These are phyloP conservation scores for Volucella inanis DNA, from an alignment of 2,888 invertebrate genomes.

Conservation along the genomic window DNA sequence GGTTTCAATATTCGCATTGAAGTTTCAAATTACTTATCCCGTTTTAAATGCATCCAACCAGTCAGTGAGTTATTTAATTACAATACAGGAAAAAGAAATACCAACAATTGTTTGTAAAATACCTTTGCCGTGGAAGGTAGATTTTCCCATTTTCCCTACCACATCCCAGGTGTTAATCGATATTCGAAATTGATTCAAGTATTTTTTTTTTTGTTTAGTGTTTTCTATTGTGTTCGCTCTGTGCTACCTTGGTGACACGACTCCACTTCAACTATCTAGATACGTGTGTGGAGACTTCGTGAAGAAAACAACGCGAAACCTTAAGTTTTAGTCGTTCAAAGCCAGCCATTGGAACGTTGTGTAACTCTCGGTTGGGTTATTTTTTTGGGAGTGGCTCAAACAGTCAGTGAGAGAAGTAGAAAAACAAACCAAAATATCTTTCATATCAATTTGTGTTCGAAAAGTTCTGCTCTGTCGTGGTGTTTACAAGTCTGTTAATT, in stretches of 20 bases:
- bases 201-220: conserved; percentile 8
- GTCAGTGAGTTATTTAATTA: conserved; percentile 38
- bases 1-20: conserved; percentile 41
- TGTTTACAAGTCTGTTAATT: conserved; percentile 39
- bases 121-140: conserved; percentile 34
- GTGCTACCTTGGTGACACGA: conserved; percentile 68
- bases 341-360: conserved; percentile 61
- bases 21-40: conserved; percentile 40
- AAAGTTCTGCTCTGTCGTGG: conserved; percentile 31
- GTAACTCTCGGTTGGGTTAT: conserved; percentile 32
- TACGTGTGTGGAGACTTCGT: conserved; percentile 45
- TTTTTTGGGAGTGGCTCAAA: conserved; percentile 71
- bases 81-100: too few species aligned
- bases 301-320: conserved; percentile 49
- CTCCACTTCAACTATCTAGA: conserved; percentile 11
- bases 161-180: conserved; percentile 69
- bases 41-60: conserved; percentile 39
- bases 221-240: conserved; percentile 36
- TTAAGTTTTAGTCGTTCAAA: conserved; percentile 56
- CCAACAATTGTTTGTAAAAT: conserved; percentile 44
- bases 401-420: too few species aligned
- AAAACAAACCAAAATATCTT: not conserved
- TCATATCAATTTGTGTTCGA: conserved; percentile 21
- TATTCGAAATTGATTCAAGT: conserved; percentile 67
- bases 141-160: conserved; percentile 12